These are phyloP conservation scores for Coptodon bakossiorum DNA, from an alignment of 2,113 vertebrate species.

Conservation along the genomic window DNA sequence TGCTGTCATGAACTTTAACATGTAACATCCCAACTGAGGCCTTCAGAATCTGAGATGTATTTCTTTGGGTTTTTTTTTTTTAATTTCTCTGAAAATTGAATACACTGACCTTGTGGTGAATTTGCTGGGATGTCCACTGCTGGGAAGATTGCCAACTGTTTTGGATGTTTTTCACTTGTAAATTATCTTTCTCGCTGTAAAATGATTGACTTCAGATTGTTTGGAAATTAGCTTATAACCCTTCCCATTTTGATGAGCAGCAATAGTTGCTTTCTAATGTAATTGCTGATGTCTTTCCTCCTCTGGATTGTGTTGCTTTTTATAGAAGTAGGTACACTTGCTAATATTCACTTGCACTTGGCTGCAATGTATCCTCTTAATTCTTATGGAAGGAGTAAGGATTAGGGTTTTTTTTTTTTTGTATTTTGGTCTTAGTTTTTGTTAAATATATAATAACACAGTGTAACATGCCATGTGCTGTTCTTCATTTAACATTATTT, in stretches of 20 bases:
- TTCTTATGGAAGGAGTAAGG: background rate
- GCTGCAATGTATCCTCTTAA: background rate
- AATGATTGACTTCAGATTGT: background rate
- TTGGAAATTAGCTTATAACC: background rate
- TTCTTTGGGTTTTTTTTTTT: background rate
- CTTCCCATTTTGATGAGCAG: background rate
- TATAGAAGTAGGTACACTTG: background rate
- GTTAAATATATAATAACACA: background rate
- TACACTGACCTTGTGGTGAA: background rate
- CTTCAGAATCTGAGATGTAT: background rate
- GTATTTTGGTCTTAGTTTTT: background rate
- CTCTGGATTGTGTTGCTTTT: background rate
- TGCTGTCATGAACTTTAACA: background rate
- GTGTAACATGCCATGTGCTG: background rate
- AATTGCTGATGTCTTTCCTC: background rate
- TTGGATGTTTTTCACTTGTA: background rate
- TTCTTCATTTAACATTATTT: background rate
- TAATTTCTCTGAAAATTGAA: background rate
- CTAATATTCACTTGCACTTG: background rate
- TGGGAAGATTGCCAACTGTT: background rate
- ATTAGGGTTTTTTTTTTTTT: rapidly evolving
- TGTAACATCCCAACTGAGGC: background rate
- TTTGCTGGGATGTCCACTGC: background rate
- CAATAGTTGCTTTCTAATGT: background rate
- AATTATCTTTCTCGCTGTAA: background rate